Evolutionary conservation across 2,113 vertebrate genomes (phyloP).

Genomic region (Petrocephalus microphthalmus): DNA sequence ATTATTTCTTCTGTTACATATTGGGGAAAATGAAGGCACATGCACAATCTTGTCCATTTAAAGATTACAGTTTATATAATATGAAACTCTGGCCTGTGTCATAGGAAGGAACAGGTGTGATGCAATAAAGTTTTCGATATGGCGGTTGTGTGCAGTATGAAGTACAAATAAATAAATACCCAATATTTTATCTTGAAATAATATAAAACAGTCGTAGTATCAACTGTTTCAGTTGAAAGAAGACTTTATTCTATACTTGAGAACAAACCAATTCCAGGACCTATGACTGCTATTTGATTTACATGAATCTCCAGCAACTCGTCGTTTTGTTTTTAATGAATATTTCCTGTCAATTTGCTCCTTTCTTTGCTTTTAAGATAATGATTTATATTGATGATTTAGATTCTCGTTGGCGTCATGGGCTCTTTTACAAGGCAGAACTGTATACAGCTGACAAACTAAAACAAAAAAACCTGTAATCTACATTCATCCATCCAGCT

Average conservation of each 20-base stretch:
- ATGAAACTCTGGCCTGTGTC: not conserved
- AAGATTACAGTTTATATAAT: not conserved
- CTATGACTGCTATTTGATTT: not conserved
- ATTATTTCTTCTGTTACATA: not conserved
- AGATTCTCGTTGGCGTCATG: not conserved
- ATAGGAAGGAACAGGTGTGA: not conserved
- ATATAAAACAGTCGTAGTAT: not conserved
- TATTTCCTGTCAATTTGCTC: not conserved
- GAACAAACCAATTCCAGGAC: not conserved
- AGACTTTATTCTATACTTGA: not conserved
- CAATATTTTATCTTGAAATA: not conserved
- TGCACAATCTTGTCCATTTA: not conserved
- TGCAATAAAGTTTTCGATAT: not conserved
- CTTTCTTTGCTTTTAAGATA: not conserved
- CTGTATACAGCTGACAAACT: not conserved
- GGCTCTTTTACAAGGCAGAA: not conserved
- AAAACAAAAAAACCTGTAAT: not conserved
- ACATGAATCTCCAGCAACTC: not conserved
- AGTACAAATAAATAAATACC: not conserved
- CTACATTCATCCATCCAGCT: not conserved
- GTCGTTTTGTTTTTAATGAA: not conserved
- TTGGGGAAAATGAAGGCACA: not conserved
- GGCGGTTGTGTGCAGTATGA: no score
- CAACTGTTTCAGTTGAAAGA: not conserved
- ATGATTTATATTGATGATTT: not conserved